Base-by-base conservation (phyloP, 2,113 vertebrate species). In the Elachura formosa region DNA sequence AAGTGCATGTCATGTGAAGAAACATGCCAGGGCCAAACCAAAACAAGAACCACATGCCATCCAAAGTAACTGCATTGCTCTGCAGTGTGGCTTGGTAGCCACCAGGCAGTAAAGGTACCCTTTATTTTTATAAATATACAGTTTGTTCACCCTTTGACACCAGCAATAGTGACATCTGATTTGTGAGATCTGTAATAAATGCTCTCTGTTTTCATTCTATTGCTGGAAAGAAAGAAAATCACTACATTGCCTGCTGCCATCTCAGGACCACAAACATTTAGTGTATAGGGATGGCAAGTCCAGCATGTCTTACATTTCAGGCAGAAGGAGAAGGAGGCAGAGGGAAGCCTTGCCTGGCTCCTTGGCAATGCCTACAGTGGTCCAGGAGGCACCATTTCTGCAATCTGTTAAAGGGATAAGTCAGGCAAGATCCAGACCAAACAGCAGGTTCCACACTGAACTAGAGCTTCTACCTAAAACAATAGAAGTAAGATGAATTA, bases 401-500 rank as follows among this genome's bases (percentile, higher is more conserved):
- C 59, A 77, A 28, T 66, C 51, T 85, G 68, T 48, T 74, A 69
- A 94, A 94, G 29, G 43, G 58, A 91, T 20, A 87, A 87, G 51
- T 72, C 59, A 83, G 54, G 21, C 78, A 93, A 74, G 51, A 48
- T 83, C 41, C 71, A 76, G 62, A 88, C 67, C 56, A 94, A 93
- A 48, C 25, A 80, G 79, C 71, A 69, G 62, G 22, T 41, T 91
- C 63, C 52, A 63, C 31, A 77, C 55, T 77, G 85, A 75, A 82
- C 59, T 85, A 63, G 31, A 40, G 59, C 48, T 91, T 94, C 81
- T 59, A 81, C 67, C 82, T 90, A 86, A 91, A 93, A 87, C 94
- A 93, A 87, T 77, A 91, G 59, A 91, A 90, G 71, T 14, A 88
- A 77, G 64, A 91, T 71, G 68, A 93, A 93, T 91, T 89, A 79